Evolutionary conservation across 2,113 vertebrate species (phyloP), one percentile per base, ranked within the genome.

Genomic region (Proterorhinus semilunaris): DNA sequence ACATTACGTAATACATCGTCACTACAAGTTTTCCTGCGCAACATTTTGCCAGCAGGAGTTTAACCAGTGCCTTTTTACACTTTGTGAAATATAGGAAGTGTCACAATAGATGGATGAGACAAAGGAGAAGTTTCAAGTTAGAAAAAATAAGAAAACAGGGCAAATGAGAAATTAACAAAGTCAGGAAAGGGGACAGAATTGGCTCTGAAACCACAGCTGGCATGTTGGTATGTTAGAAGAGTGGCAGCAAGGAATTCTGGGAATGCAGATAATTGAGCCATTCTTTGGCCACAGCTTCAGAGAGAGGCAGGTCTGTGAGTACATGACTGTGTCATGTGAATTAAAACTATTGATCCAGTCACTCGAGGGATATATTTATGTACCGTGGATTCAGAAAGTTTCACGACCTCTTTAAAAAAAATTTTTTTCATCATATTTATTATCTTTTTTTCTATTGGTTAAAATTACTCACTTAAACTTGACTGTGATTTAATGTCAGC

Each of bases 201-300:
- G 94, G 93, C 51, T 95, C 90, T 0, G 93, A 94, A n/a, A 95
- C 94, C 0, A 93, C 95, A 0, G 95, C 94, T 0, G 96, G 95
- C 65, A 94, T 95, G 93, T 95, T 76, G 66, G 76, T 72, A 80
- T 83, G 71, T 73, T 65, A 62, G 71, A 62, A 64, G 63, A 76
- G 73, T 75, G 66, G 76, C 75, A 82, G 73, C 73, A 72, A 86
- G 76, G 85, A 88, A 90, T 88, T 57, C 82, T 87, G 83, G 82
- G 81, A 90, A 90, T 86, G 87, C 68, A 50, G 46, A 69, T 62
- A 21, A 6, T 50, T 61, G 58, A 54, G 76, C n/a, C 9, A 73
- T 55, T 73, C 59, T 36, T 58, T 62, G 68, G 66, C 82, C 74
- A 70, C 80, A 81, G 17, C 58, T 62, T 48, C 62, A 42, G 69